phyloP scores from a whole-genome alignment of 2,888 invertebrate species.

The Drosophila pseudotakahashii region DNA sequence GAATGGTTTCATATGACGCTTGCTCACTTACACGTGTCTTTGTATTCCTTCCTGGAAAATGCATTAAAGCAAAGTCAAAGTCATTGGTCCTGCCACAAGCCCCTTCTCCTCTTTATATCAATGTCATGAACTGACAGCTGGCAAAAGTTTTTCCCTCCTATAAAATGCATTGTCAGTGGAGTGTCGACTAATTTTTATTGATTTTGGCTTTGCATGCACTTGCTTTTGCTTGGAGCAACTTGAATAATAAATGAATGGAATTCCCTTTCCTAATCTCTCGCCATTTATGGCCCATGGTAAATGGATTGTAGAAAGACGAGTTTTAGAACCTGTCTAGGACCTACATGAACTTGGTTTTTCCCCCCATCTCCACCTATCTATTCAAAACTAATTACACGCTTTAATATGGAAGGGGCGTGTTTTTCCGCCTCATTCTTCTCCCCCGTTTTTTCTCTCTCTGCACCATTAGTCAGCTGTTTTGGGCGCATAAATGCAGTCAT shows the following conservation, averaged over 20 bases:
- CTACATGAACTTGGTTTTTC: slow-evolving; percentile 23
- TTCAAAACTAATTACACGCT: slow-evolving; percentile 72
- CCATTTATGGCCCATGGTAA: slow-evolving; percentile 25
- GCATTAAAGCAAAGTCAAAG: slow-evolving; percentile 34
- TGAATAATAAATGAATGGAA: slow-evolving; percentile 20
- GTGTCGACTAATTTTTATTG: slow-evolving; percentile 42
- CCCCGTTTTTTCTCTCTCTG: slow-evolving; percentile 1
- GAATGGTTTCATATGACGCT: slow-evolving; percentile 29
- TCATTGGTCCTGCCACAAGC: slow-evolving; percentile 14
- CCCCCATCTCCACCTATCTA: slow-evolving; percentile 47
- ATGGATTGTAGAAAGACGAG: not conserved
- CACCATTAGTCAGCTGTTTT: slow-evolving; percentile 71
- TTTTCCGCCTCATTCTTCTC: not conserved
- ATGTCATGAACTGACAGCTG: slow-evolving; percentile 36
- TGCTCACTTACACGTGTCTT: slow-evolving; percentile 1
- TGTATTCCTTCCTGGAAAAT: slow-evolving; percentile 24
- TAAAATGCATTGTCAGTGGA: slow-evolving; percentile 34
- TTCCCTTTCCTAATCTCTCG: slow-evolving; percentile 9
- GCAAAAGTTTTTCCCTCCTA: slow-evolving; percentile 15
- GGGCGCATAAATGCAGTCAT: slow-evolving; percentile 58
- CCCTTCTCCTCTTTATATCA: slow-evolving; percentile 17
- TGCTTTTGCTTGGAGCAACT: slow-evolving; percentile 8
- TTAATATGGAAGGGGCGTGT: slow-evolving; percentile 68
- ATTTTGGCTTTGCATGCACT: slow-evolving; percentile 35
- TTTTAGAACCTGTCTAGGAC: slow-evolving; percentile 6